A percentile compares a stretch with the other conserved stretches of the same genome.
Evolutionary conservation across 2,797 vertebrate genomes (phyloP).

Genomic region (Chaenodraco wilsoni): DNA sequence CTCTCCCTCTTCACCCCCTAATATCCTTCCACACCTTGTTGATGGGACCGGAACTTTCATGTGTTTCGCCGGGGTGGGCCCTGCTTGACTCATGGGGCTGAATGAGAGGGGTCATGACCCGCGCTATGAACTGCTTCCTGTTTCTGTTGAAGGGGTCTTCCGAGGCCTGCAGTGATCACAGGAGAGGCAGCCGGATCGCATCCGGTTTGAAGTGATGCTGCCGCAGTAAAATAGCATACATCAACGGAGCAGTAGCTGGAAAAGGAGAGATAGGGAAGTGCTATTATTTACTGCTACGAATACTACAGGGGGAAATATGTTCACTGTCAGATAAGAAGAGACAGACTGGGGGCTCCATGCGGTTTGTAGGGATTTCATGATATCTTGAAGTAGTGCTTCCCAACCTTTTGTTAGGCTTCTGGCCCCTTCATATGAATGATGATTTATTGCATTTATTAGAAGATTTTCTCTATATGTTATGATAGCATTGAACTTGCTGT

Average conservation of each 20-base stretch:
- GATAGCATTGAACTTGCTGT: neutral
- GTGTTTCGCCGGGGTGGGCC: slow-evolving; percentile 76
- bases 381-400: neutral
- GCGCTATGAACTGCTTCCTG: slow-evolving; percentile 81
- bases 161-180: slow-evolving; percentile 74
- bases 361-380: slow-evolving; percentile 2
- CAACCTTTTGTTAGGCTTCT: neutral
- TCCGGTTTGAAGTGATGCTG: slow-evolving; percentile 69
- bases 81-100: slow-evolving; percentile 78
- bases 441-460: neutral
- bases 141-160: slow-evolving; percentile 79
- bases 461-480: neutral
- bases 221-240: slow-evolving; percentile 66
- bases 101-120: slow-evolving; percentile 82
- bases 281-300: slow-evolving; percentile 66
- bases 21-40: slow-evolving; percentile 82
- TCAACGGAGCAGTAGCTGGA: slow-evolving; percentile 72
- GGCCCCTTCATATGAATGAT: neutral
- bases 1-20: slow-evolving; percentile 26
- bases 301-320: slow-evolving; percentile 48
- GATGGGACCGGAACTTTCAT: slow-evolving; percentile 79
- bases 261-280: slow-evolving; percentile 31
- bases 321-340: slow-evolving; percentile 25
- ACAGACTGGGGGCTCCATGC: slow-evolving; percentile 5
- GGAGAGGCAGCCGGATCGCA: slow-evolving; percentile 52